Evolutionary conservation across 2,797 vertebrate genomes (phyloP), one percentile per base, ranked within the genome.

Genomic region (Perdix hodgsoniae): DNA sequence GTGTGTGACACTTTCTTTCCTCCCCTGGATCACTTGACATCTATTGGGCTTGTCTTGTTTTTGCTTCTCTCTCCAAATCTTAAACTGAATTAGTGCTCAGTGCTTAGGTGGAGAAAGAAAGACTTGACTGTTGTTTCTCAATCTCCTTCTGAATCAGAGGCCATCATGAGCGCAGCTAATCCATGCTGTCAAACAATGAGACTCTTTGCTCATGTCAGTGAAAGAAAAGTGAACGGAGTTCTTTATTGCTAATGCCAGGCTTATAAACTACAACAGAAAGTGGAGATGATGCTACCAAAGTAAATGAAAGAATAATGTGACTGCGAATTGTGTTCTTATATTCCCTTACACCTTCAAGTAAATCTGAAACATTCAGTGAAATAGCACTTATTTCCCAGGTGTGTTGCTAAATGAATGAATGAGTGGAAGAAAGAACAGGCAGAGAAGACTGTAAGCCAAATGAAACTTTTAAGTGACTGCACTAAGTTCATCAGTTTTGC

Each of bases 201-300:
- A 40, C 15, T 64, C 86, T 91, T 50, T 79, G n/a, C 31, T 70
- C 24, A 10, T 49, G 9, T 63, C 31, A 14, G n/a, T 42, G 75
- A 63, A 59, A 52, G 10, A 37, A 16, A 35, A 67, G 59, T 15
- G 31, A 81, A 42, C 3, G 2, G 27, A 50, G 23, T 80, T 47
- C 16, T 77, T 74, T 40, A 17, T 40, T 69, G 31, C 54, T 83
- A 57, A 23, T 33, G 11, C 56, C 45, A 69, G 37, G 14, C 3
- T 89, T 52, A 65, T 24, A 85, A 90, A 80, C 65, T 57, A 29
- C n/a, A 83, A n/a, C 4, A 42, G 69, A 83, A 86, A 69, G 17
- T 12, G 52, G 84, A 3, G 29, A 44, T 42, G 54, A 24, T 6
- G 14, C 35, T 86, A 15, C 6, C 22, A 47, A 61, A 5, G 14